Evolutionary conservation across 2,797 vertebrate species (phyloP).

Genomic region (Manis pentadactyla): DNA sequence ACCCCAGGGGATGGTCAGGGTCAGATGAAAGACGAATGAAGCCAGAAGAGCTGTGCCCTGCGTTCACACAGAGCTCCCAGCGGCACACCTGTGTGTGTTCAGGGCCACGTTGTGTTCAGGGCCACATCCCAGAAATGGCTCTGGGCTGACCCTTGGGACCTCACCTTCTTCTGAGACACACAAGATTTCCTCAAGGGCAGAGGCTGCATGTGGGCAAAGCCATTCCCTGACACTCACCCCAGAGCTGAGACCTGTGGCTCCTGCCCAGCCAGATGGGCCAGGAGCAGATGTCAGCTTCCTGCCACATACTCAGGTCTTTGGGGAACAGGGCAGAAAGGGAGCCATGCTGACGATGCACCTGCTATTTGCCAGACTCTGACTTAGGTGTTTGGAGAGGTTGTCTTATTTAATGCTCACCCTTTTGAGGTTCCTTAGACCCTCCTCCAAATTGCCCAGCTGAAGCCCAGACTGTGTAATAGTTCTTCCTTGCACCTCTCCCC

Average conservation of each 20-base stretch:
- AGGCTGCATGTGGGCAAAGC: not conserved
- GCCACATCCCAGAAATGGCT: conserved; percentile 73
- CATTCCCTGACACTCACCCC: not conserved
- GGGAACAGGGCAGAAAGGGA: not conserved
- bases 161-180: not conserved
- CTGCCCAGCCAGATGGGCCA: not conserved
- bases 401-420: not conserved
- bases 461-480: not conserved
- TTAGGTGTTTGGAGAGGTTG: not conserved
- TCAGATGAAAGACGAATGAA: not conserved
- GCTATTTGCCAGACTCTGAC: not conserved
- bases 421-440: not conserved
- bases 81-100: not conserved
- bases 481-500: not conserved
- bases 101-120: not conserved
- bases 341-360: fast-evolving
- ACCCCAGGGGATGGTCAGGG: not conserved
- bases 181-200: not conserved
- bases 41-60: not conserved
- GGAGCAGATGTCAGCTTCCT: not conserved
- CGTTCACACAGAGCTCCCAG: not conserved
- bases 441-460: not conserved
- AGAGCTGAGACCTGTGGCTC: not conserved
- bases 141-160: not conserved
- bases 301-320: not conserved